Base-by-base conservation (phyloP, 2,113 vertebrate genomes). In the Nymphicus hollandicus region DNA sequence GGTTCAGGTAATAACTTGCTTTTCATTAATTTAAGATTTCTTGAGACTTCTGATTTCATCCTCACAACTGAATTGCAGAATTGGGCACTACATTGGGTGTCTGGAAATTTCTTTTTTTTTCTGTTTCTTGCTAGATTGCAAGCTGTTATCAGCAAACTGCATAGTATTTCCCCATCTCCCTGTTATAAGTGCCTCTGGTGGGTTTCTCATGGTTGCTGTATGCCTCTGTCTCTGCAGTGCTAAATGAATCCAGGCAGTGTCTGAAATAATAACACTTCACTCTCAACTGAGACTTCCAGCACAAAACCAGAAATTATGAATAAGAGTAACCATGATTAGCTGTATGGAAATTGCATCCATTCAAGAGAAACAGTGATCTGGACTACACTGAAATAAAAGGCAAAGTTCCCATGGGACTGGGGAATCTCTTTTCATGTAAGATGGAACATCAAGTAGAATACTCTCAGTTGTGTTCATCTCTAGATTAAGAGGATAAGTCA, bases 11-110 rank as follows among this genome's bases (percentile, higher is more conserved):
- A 86, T 91, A 91, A 79, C 88, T 91, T 89, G 73, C 43, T 96
- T 97, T 97, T 95, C 94, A 96, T 97, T 96, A 91, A 71, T 86
- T 71, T 86, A 74, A 91, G 84, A 79, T 89, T 92, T 91, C 89
- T 86, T 78, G 72, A 92, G 86, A 77, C 66, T 91, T 95, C 92
- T 94, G 73, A 95, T 94, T 96, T 96, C 95, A 94, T 17, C 95
- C 96, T 97, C 94, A 70, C 33, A 25, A 70, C 72, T 93, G 82
- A 96, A 92, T 85, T 93, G 71, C 86, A 88, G 66, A 96, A 95
- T 91, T 91, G 55, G 20, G 33, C 22, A 31, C 53, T 56, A 31
- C 33, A 79, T 33, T 81, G 47, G 58, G 56, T 95, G 74, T 70
- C 78, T 89, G 74, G 68, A 86, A 81, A 46, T 66, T 39, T 73